phyloP scores from a whole-genome alignment of 2,113 vertebrate species.

The Verasper variegatus region DNA sequence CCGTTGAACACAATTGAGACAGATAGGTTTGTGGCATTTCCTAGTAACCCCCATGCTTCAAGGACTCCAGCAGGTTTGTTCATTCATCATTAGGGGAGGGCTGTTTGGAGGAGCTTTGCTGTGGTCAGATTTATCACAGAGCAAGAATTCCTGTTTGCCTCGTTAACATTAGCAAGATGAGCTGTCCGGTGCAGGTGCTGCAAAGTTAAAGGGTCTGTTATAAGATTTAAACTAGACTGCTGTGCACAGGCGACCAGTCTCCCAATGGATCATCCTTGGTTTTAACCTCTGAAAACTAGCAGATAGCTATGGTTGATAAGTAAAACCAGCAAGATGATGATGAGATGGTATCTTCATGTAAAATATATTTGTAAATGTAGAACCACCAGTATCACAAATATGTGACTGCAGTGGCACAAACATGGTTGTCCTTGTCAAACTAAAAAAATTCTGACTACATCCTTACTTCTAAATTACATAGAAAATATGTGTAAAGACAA shows the following conservation, averaged over 20 bases:
- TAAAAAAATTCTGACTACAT: too few relatives aligned
- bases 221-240: constrained; percentile 23
- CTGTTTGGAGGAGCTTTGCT: constrained; percentile 52
- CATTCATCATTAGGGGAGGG: constrained; percentile 62
- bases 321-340: too few relatives aligned
- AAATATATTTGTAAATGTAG: too few relatives aligned
- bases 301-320: too few relatives aligned
- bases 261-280: not conserved
- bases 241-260: not conserved
- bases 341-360: too few relatives aligned
- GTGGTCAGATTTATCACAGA: constrained; percentile 61
- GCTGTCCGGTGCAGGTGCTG: constrained; percentile 43
- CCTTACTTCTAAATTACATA: too few relatives aligned
- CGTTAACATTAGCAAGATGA: constrained; percentile 59
- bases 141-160: constrained; percentile 19
- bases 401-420: too few relatives aligned
- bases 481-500: too few relatives aligned
- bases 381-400: too few relatives aligned
- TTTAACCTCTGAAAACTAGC: not conserved
- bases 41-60: constrained; percentile 68
- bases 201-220: constrained; percentile 29
- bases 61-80: constrained; percentile 60
- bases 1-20: constrained; percentile 71
- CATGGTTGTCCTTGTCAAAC: too few relatives aligned
- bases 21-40: constrained; percentile 66